Percentiles rank a stretch among this genome's conserved stretches.
phyloP scores from a whole-genome alignment of 2,797 vertebrate species.

The Spheniscus humboldti region DNA sequence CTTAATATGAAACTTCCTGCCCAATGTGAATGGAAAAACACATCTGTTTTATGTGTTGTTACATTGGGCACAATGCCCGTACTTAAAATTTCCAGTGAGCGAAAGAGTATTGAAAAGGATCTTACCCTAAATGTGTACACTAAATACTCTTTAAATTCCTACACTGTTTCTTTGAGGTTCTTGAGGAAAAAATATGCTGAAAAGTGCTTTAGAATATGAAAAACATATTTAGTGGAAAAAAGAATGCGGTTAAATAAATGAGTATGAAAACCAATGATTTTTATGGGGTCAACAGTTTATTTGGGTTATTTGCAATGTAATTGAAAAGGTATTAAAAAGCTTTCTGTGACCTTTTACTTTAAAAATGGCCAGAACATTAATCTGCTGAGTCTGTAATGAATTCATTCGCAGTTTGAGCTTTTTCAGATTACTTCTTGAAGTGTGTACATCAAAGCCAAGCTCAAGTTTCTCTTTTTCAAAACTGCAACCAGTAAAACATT shows the following conservation, averaged over 20 bases:
- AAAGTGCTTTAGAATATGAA: slow-evolving; percentile 53
- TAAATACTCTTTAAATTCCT: slow-evolving; percentile 55
- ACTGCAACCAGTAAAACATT: background rate
- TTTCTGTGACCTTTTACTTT: slow-evolving; percentile 14
- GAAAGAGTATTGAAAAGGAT: slow-evolving; percentile 55
- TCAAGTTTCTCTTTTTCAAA: background rate
- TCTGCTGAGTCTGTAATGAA: slow-evolving; percentile 1
- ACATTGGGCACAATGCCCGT: slow-evolving; percentile 66
- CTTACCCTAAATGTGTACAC: slow-evolving; percentile 43
- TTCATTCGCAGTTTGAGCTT: slow-evolving; percentile 23
- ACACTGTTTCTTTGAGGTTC: slow-evolving; percentile 31
- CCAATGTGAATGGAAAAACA: slow-evolving; percentile 71
- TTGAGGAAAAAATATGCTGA: slow-evolving; percentile 25
- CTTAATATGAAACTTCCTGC: slow-evolving; percentile 74
- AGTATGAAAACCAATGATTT: slow-evolving; percentile 19
- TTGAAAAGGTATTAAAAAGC: slow-evolving; percentile 33
- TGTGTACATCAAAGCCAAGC: background rate
- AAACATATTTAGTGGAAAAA: slow-evolving; percentile 46
- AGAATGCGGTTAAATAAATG: slow-evolving; percentile 32
- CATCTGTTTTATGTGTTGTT: slow-evolving; percentile 75
- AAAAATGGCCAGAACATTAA: background rate
- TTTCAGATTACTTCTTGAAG: background rate
- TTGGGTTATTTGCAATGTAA: slow-evolving; percentile 40
- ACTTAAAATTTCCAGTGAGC: slow-evolving; percentile 68
- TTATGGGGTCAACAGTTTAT: slow-evolving; percentile 57